phyloP scores from a whole-genome alignment of 2,113 vertebrate genomes.

The Chauna torquata region DNA sequence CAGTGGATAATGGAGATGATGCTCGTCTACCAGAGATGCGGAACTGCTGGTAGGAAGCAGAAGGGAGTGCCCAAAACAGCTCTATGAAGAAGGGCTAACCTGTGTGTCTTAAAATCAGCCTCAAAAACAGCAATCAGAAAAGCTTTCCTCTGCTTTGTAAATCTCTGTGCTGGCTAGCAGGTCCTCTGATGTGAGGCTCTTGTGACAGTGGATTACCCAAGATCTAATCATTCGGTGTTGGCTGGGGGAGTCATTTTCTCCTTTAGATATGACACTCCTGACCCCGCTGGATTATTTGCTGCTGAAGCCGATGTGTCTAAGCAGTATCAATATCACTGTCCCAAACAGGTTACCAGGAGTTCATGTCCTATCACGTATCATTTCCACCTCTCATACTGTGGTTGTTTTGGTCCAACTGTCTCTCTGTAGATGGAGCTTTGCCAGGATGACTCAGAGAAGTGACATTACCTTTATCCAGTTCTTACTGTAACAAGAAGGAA shows the following conservation, averaged over 20 bases:
- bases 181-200: not conserved
- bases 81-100: not conserved
- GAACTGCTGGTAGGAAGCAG: not conserved
- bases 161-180: not conserved
- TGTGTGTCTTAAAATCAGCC: not conserved
- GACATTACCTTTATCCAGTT: slow-evolving; percentile 47
- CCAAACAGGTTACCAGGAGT: not conserved
- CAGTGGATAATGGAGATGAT: not conserved
- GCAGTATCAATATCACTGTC: not conserved
- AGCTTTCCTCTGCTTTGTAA: not conserved
- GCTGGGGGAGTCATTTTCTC: not conserved
- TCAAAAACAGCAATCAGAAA: accelerated
- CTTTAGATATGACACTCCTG: not conserved
- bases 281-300: not conserved
- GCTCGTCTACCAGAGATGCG: not conserved
- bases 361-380: not conserved
- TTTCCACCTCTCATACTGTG: not conserved
- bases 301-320: not conserved
- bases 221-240: not conserved
- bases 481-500: slow-evolving; percentile 38
- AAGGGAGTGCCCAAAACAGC: not conserved
- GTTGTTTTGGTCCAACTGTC: not conserved
- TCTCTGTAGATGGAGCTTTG: slow-evolving; percentile 6
- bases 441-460: not conserved
- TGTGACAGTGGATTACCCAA: not conserved